phyloP scores from a whole-genome alignment of 2,888 invertebrate species.

The Dichetophora obliterata region DNA sequence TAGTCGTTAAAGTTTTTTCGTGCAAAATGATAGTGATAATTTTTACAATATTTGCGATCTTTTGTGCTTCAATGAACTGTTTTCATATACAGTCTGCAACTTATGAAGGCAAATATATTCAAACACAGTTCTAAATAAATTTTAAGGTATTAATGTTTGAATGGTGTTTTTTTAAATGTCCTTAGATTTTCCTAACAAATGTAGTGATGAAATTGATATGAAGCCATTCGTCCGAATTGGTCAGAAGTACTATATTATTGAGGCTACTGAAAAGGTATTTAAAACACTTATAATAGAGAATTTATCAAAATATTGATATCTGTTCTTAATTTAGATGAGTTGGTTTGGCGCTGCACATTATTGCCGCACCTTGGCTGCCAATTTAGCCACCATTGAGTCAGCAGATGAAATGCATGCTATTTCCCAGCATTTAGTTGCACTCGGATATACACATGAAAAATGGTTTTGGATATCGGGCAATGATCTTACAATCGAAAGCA shows the following conservation, averaged over 20 bases:
- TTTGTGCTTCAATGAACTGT: no score
- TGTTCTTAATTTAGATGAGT: not conserved
- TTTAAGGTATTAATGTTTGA: not conserved
- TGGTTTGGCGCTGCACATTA: conserved; percentile 48
- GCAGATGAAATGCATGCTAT: conserved; percentile 9
- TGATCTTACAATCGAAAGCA: conserved; percentile 58
- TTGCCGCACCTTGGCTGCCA: conserved; percentile 59
- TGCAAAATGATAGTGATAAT: no score
- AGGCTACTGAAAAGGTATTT: not conserved
- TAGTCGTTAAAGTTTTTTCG: no score
- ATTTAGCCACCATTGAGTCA: conserved; percentile 58
- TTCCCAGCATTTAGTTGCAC: not conserved
- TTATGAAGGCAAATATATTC: not conserved
- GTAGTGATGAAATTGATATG: not conserved
- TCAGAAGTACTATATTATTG: conserved; percentile 4
- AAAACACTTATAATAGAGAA: no score
- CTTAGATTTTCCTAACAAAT: not conserved
- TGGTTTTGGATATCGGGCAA: conserved; percentile 48
- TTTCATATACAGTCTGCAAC: not conserved
- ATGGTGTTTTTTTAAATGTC: not conserved
- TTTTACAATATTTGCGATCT: no score
- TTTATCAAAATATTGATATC: no score
- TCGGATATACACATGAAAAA: not conserved
- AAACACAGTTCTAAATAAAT: not conserved
- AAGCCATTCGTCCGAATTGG: not conserved